Evolutionary conservation across 2,797 vertebrate genomes (phyloP).

Genomic region (Pseudochirops cupreus): DNA sequence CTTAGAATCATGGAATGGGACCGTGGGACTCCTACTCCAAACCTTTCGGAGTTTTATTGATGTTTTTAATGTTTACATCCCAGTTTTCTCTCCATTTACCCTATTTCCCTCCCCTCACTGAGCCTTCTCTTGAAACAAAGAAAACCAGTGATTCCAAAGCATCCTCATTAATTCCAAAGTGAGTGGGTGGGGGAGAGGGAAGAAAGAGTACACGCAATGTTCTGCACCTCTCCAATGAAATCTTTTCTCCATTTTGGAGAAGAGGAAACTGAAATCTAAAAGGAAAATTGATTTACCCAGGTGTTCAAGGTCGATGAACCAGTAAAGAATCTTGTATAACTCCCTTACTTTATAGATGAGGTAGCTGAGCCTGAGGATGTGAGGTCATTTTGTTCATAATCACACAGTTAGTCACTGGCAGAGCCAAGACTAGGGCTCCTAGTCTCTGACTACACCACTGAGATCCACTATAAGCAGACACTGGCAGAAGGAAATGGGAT

Average conservation of each 20-base stretch:
- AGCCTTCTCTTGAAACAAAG: neutral
- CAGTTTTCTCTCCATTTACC: neutral
- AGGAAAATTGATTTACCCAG: neutral
- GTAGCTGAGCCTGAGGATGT: constrained; percentile 19
- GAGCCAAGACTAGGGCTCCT: neutral
- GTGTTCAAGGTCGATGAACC: neutral
- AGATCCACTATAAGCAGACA: neutral
- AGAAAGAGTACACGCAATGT: neutral
- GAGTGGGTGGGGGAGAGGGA: neutral
- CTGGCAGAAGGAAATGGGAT: neutral
- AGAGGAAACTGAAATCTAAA: neutral
- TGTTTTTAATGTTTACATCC: neutral
- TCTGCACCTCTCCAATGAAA: neutral
- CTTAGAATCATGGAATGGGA: neutral
- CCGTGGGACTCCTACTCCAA: neutral
- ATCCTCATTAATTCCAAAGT: neutral
- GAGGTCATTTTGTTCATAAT: constrained; percentile 39
- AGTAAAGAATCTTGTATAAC: neutral
- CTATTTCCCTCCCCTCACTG: neutral
- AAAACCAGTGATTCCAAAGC: neutral
- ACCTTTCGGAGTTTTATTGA: neutral
- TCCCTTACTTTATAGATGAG: constrained; percentile 56
- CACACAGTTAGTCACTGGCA: constrained; percentile 42
- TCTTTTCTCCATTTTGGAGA: neutral
- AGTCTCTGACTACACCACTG: neutral